Base-by-base conservation (phyloP, 2,113 vertebrate genomes). In the Leptocoma aspasia region DNA sequence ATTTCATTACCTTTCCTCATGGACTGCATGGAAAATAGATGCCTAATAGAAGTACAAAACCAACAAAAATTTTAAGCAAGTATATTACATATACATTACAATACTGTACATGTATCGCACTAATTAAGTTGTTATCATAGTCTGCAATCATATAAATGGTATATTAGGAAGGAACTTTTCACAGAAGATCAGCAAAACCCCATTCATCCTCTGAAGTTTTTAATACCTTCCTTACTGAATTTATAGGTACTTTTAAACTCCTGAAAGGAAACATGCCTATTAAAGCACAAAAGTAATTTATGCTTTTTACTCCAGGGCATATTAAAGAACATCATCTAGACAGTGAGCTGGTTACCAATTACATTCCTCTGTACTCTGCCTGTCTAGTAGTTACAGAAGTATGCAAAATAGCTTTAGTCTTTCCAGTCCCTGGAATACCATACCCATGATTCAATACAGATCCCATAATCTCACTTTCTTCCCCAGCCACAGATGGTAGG, bases 1-100 rank as follows among this genome's bases (percentile, higher is more conserved):
- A 86, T 88, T 96, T 92, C 92, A 92, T 90, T 94, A 94, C 77
- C 61, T 95, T 89, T 82, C 66, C 79, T 95, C 91, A 60, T n/a
- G 41, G 80, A 73, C 57, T 84, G 44, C 44, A 70, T 8, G 7
- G 50, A 68, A 97, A 94, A 94, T 78, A 84, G 60, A 82, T 56
- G 66, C 50, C 80, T 80, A 90, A 93, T 50, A 89, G 44, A 92
- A 79, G 44, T 33, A 89, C 50, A 76, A 91, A 96, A 56, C 2
- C 71, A 94, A 85, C 41, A 11, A 76, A 88, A 95, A 77, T 90
- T 87, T 79, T 85, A 93, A 89, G 54, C 14, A 92, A 73, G 57
- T 42, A 33, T 33, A 53, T 82, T 77, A 82, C 64, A 70, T 28
- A 80, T 42, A 72, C 31, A 30, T 42, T 88, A 89, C 65, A 92